phyloP scores from a whole-genome alignment of 2,888 invertebrate species.

The Dicycla oo region DNA sequence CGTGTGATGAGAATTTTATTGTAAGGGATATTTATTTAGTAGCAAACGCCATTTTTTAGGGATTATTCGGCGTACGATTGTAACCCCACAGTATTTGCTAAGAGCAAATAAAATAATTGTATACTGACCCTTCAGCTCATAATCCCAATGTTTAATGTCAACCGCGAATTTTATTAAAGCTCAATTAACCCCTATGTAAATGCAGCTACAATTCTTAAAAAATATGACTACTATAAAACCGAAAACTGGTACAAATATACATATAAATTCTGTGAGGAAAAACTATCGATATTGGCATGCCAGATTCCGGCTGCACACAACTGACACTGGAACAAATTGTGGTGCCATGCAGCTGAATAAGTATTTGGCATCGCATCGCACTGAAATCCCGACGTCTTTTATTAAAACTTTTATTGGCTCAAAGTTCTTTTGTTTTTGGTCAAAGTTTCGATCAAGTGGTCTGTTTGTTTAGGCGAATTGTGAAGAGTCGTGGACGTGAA shows the following conservation, averaged over 20 bases:
- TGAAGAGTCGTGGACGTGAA: background rate
- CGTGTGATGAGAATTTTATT: conserved; percentile 16
- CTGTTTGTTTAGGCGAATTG: conserved; percentile 31
- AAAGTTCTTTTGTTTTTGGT: conserved; percentile 42
- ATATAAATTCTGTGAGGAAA: conserved; percentile 55
- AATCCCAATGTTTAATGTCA: background rate
- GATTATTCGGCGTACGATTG: background rate
- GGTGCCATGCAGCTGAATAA: conserved; percentile 63
- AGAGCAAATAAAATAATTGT: too few relatives aligned
- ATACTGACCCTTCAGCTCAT: background rate
- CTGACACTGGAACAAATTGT: conserved; percentile 60
- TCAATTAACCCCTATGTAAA: conserved; percentile 21
- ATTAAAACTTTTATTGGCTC: conserved; percentile 61
- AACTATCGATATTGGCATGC: conserved; percentile 62
- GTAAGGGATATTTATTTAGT: conserved; percentile 19
- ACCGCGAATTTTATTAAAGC: background rate
- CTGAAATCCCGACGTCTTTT: conserved; percentile 51
- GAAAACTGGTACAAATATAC: conserved; percentile 53
- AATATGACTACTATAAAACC: conserved; percentile 54
- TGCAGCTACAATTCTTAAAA: conserved; percentile 46
- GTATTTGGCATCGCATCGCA: conserved; percentile 55
- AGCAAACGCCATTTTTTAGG: background rate
- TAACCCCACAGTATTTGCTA: background rate
- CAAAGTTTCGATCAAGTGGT: conserved; percentile 44
- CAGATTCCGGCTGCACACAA: conserved; percentile 49